Evolutionary conservation across 2,888 invertebrate species (phyloP), one percentile per base, ranked within the genome.

Genomic region (Branchellion lobata): DNA sequence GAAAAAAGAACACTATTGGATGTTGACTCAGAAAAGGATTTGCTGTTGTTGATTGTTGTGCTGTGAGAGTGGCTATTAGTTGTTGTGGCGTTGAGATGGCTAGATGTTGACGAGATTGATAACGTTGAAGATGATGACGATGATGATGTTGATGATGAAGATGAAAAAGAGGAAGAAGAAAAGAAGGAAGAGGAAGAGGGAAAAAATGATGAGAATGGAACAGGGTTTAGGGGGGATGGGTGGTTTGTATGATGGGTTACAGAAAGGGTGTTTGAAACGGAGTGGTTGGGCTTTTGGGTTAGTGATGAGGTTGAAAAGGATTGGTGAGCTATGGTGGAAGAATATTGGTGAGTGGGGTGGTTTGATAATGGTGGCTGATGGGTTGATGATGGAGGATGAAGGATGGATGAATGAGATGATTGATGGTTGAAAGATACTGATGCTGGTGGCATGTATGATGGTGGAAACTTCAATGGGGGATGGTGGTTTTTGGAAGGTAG

Each of bases 21-120:
- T n/a, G n/a, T n/a, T n/a, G n/a, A n/a, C n/a, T n/a, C 40, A 40
- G 40, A 40, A 40, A 14, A 40, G 5, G 40, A 40, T n/a, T n/a
- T n/a, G n/a, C n/a, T 40, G 40, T 8, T 8, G 40, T 8, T 40
- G 40, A 11, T 71, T 2, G 31, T 29, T n/a, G 34, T n/a, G 34
- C 11, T n/a, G n/a, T n/a, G n/a, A 11, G 8, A 8, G 8, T 27
- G 8, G 68, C 27, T 21, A 27, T 14, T 11, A 68, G 68, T 18
- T 14, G 53, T 51, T 14, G 21, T 51, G 53, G 53, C 53, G 21
- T 14, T 14, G 53, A 51, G 14, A 14, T 51, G 14, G 53, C 14
- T 21, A 51, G 53, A n/a, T 51, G 53, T 14, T 65, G 65, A 65
- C n/a, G 65, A 65, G 3, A 71, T 8, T 71, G 34, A 71, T 71